phyloP scores from a whole-genome alignment of 2,888 invertebrate genomes.

The Lamellibrachia satsuma region DNA sequence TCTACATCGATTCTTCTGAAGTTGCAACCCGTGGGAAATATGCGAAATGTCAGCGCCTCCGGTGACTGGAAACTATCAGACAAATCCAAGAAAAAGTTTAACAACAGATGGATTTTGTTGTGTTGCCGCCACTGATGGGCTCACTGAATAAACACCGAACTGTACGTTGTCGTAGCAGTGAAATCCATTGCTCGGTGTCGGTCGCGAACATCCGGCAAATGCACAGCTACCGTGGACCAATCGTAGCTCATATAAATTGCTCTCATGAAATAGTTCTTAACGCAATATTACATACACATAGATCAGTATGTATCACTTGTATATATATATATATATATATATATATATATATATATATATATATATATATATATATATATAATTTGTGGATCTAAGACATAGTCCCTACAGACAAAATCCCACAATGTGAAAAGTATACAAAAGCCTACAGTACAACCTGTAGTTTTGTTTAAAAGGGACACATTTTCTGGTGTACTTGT shows the following conservation, averaged over 20 bases:
- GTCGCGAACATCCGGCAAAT: background rate
- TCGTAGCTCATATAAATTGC: background rate
- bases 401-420: too few relatives aligned
- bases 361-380: too few relatives aligned
- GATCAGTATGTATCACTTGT: too few relatives aligned
- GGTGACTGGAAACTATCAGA: background rate
- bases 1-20: background rate
- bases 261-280: background rate
- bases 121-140: background rate
- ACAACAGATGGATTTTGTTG: background rate
- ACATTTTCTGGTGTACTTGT: too few relatives aligned
- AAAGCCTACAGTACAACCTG: too few relatives aligned
- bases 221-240: background rate
- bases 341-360: too few relatives aligned
- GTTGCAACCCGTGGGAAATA: background rate
- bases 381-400: too few relatives aligned
- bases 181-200: background rate
- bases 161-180: background rate
- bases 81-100: background rate
- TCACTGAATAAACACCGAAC: background rate
- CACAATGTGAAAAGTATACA: too few relatives aligned
- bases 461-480: too few relatives aligned
- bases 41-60: background rate
- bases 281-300: background rate
- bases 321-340: too few relatives aligned